Base-by-base conservation (phyloP, 1,140 invertebrate species). In the Vanessa atalanta region DNA sequence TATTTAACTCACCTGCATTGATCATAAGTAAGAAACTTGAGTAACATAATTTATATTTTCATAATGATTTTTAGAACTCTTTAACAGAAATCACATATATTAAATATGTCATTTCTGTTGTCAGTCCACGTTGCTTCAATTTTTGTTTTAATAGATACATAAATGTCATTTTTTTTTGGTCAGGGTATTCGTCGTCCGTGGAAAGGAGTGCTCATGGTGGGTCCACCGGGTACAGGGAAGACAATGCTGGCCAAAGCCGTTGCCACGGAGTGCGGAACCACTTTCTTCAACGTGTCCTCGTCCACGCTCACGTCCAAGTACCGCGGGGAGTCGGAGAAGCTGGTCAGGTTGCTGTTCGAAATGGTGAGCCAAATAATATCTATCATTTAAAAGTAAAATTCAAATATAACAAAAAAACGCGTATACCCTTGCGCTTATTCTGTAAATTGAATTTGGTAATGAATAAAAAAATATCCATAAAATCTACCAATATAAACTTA, bases 241-340 rank as follows among this genome's bases (percentile, higher is more conserved):
- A 99, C 99, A 0, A 98, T 99, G 97, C 93, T 99, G 60, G 99
- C 99, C 16, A 99, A 99, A 94, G 99, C 99, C 11, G 98, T 99
- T 5, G 99, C 99, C 20, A 99, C 99, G 0, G 99, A 99, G 94
- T 99, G 99, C 93, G 97, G 97, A 23, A 99, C 99, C 63, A 99
- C 99, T 1, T 99, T 99, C 93, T 99, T 99, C 91, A 99, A 99
- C 93, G 98, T 99, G 7, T 99, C 98, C 16, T 98, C 98, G 0
- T 99, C 98, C 1, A 99, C 98, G 0, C 94, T 99, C 43, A 99
- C 98, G 3, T 99, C 98, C 37, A 99, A 99, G 93, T 99, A 99
- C 92, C 95, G 99, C 68, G 99, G 99, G 15, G 99, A 99, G 93
- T 99, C 98, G 0, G 99, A 99, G 93, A 99, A 99, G 94, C 95